Conservation (phyloP, 2,797 vertebrate species). For the Alectoris magna region DNA sequence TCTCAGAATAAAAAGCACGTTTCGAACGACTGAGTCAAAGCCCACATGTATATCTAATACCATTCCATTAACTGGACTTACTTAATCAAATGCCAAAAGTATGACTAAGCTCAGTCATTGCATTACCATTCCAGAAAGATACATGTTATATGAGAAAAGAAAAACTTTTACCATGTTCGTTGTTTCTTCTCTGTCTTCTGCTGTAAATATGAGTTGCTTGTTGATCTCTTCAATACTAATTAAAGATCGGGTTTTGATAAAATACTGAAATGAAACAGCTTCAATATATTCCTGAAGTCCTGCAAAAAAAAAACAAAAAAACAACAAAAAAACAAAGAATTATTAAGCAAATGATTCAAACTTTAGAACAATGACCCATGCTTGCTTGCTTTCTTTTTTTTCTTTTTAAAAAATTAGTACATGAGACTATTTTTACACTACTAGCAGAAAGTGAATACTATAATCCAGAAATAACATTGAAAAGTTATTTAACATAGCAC, state of each 20-base stretch:
- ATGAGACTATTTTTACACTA: background rate
- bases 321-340: conserved; percentile 11
- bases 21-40: conserved; percentile 29
- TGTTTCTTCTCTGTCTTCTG: conserved; percentile 76
- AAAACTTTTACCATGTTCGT: conserved; percentile 75
- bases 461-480: background rate
- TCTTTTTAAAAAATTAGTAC: background rate
- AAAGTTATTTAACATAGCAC: background rate
- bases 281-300: conserved; percentile 98
- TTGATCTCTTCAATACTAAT: conserved; percentile 97
- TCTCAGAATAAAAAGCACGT: conserved; percentile 3
- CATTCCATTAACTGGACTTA: background rate
- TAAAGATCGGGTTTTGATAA: conserved; percentile 92
- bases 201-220: conserved; percentile 88
- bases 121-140: conserved; percentile 18
- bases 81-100: conserved; percentile 46
- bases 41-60: background rate
- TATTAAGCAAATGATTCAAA: background rate
- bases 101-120: background rate
- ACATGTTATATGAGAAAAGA: conserved; percentile 10
- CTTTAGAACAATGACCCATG: background rate
- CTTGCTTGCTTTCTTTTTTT: background rate
- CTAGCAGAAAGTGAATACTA: background rate
- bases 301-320: conserved; percentile 61
- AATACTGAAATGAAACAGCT: conserved; percentile 95